Percentiles rank a stretch among this genome's conserved stretches.
phyloP scores from a whole-genome alignment of 2,888 invertebrate species.

The Tetranychus piercei region DNA sequence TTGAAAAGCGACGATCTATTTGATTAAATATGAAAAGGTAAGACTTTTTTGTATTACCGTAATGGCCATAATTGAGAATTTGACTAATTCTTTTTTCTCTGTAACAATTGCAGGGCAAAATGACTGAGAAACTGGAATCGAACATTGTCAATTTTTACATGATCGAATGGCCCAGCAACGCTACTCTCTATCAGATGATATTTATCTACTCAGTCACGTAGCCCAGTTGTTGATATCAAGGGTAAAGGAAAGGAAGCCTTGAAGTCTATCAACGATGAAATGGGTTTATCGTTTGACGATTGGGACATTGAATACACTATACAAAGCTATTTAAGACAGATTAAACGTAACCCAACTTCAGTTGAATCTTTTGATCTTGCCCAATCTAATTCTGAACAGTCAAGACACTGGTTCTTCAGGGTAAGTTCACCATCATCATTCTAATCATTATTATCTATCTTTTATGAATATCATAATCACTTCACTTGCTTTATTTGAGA shows the following conservation, averaged over 20 bases:
- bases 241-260: slow-evolving; percentile 19
- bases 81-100: slow-evolving; percentile 21
- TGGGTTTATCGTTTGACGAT: slow-evolving; percentile 70
- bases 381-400: slow-evolving; percentile 91
- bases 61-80: background rate
- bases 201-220: slow-evolving; percentile 38
- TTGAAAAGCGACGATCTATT: slow-evolving; percentile 66
- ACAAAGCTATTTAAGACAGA: slow-evolving; percentile 59
- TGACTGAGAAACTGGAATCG: background rate
- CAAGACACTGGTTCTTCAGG: slow-evolving; percentile 96
- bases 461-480: background rate
- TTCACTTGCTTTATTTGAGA: too few relatives aligned
- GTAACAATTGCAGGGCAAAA: slow-evolving; percentile 14
- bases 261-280: slow-evolving; percentile 19
- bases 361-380: slow-evolving; percentile 95
- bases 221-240: slow-evolving; percentile 33
- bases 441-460: background rate
- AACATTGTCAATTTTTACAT: slow-evolving; percentile 40
- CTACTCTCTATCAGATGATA: slow-evolving; percentile 46
- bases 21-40: slow-evolving; percentile 30
- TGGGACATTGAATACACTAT: slow-evolving; percentile 82
- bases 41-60: background rate
- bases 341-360: slow-evolving; percentile 81
- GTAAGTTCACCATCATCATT: slow-evolving; percentile 26
- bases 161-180: slow-evolving; percentile 85